Evolutionary conservation across 2,888 invertebrate species (phyloP).

Genomic region (Campoletis raptor): DNA sequence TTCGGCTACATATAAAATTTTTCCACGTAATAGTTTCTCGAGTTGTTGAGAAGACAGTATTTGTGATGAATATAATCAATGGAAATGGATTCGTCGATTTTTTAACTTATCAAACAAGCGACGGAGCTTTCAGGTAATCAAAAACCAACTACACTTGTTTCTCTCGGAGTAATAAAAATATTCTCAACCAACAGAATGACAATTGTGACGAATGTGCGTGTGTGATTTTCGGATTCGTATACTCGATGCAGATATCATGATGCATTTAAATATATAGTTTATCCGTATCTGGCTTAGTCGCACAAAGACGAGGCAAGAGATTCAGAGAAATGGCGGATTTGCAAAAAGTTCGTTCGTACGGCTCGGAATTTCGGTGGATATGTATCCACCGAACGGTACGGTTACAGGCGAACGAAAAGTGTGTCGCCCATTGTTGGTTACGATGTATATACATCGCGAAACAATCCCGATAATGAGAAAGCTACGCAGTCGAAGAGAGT

Average conservation of each 20-base stretch:
- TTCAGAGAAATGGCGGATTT: slow-evolving; percentile 1
- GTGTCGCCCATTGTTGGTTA: slow-evolving; percentile 80
- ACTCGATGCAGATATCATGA: not conserved
- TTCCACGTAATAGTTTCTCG: not conserved
- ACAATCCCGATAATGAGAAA: slow-evolving; percentile 84
- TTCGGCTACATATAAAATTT: not conserved
- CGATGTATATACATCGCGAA: slow-evolving; percentile 75
- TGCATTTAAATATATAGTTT: not conserved
- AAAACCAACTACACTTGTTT: not conserved
- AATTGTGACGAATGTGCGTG: not conserved
- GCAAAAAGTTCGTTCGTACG: slow-evolving; percentile 44
- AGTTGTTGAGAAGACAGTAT: not conserved
- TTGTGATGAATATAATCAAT: not conserved
- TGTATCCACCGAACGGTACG: not conserved
- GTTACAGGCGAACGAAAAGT: slow-evolving; percentile 74
- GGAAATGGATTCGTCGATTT: not conserved
- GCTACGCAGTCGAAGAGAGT: slow-evolving; percentile 79
- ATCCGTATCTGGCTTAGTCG: not conserved
- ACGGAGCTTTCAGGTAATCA: not conserved
- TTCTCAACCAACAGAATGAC: not conserved
- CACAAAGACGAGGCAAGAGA: not conserved
- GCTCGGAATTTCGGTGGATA: slow-evolving; percentile 17
- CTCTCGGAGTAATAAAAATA: not conserved
- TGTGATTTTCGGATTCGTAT: not conserved
- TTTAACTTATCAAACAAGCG: not conserved